phyloP scores from a whole-genome alignment of 2,888 invertebrate species.

The Glyphotaelius pellucidus region DNA sequence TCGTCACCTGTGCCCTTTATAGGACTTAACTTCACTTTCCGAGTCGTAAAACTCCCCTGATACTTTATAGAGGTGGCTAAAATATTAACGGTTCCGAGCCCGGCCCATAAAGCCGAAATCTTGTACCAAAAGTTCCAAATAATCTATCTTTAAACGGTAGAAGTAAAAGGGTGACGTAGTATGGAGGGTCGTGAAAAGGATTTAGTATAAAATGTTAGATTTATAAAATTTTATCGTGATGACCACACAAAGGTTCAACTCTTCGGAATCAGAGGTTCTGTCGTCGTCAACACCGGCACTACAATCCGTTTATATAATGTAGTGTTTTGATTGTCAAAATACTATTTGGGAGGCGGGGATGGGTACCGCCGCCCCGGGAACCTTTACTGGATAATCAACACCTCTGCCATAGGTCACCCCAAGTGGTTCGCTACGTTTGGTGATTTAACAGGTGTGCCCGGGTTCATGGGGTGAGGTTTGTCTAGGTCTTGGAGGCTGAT shows the following conservation, averaged over 20 bases:
- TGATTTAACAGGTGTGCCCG: no score
- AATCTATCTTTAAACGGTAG: background rate
- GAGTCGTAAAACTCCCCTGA: slow-evolving; percentile 2
- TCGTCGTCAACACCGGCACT: background rate
- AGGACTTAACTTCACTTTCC: slow-evolving; percentile 7
- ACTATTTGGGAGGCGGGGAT: no score
- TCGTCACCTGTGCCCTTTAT: slow-evolving; percentile 24
- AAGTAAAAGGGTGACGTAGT: background rate
- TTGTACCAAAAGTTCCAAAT: background rate
- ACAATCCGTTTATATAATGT: background rate
- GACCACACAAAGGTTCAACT: background rate
- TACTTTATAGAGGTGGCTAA: background rate
- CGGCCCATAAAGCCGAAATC: background rate
- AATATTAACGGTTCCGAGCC: background rate
- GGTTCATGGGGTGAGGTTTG: no score
- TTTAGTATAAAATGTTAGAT: background rate
- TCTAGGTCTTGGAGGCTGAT: no score
- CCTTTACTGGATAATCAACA: no score
- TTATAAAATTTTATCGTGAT: background rate
- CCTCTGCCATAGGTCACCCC: no score
- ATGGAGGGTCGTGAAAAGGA: background rate
- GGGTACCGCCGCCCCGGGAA: no score
- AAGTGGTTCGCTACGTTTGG: no score
- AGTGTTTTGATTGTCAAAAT: no score
- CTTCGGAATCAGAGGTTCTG: background rate